These are phyloP conservation scores for Scotopteryx bipunctaria DNA, from an alignment of 2,888 invertebrate species.

Conservation along the genomic window DNA sequence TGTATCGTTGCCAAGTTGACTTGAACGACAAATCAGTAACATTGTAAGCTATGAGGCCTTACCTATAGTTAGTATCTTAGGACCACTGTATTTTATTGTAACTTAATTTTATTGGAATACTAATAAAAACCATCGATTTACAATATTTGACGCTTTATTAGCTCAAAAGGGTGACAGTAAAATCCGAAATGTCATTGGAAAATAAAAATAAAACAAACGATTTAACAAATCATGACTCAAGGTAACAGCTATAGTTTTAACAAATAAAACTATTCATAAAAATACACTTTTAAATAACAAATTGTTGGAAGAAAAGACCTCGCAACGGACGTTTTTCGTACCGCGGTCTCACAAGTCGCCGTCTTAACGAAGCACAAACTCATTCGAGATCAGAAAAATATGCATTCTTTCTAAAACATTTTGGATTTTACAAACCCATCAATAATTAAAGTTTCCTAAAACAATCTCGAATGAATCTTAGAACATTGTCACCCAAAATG, in stretches of 20 bases:
- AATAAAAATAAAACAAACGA: slow-evolving; percentile 81
- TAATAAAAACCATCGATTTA: slow-evolving; percentile 70
- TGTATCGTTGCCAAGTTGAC: too few species aligned
- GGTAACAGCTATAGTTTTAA: slow-evolving; percentile 81
- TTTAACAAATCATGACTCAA: slow-evolving; percentile 82
- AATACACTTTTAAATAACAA: slow-evolving; percentile 73
- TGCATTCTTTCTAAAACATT: slow-evolving; percentile 25
- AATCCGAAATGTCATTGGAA: slow-evolving; percentile 79
- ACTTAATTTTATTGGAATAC: slow-evolving; percentile 4
- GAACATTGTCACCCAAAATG: slow-evolving; percentile 57
- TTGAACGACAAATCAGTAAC: too few species aligned
- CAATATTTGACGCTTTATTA: slow-evolving; percentile 81
- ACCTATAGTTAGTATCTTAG: neutral
- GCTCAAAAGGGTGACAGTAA: slow-evolving; percentile 77
- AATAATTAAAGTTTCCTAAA: slow-evolving; percentile 25
- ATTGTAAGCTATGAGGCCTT: neutral
- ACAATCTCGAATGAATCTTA: slow-evolving; percentile 53
- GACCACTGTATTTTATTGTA: neutral
- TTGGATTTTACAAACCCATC: slow-evolving; percentile 15
- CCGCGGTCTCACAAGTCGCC: slow-evolving; percentile 18
- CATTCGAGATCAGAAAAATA: slow-evolving; percentile 44
- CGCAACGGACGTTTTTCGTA: slow-evolving; percentile 6
- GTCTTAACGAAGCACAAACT: slow-evolving; percentile 31
- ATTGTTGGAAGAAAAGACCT: slow-evolving; percentile 41
- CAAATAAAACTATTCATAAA: slow-evolving; percentile 77